These are phyloP conservation scores for Synanceia verrucosa DNA, from an alignment of 2,797 vertebrate genomes.

Conservation along the genomic window DNA sequence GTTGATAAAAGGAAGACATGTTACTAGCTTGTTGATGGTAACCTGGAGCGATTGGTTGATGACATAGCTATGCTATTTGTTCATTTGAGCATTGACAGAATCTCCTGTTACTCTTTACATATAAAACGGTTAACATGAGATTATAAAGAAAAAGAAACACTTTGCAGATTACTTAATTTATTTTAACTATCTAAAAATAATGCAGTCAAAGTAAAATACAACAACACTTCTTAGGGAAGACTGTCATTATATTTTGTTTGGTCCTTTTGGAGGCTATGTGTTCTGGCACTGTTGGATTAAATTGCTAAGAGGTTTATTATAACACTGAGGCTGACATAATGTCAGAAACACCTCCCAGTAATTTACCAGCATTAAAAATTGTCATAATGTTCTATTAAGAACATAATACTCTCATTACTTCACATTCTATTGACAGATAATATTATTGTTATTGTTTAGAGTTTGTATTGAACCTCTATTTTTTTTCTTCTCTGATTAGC, in stretches of 20 bases:
- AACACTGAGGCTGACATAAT: background rate
- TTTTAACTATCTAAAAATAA: background rate
- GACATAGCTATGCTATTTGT: background rate
- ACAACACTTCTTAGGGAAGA: background rate
- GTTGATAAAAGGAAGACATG: background rate
- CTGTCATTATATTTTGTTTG: background rate
- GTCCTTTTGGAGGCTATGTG: background rate
- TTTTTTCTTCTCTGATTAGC: constrained; percentile 21
- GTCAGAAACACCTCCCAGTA: background rate
- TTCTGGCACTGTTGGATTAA: background rate
- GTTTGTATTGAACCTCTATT: constrained; percentile 3
- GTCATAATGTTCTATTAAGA: too few relatives aligned
- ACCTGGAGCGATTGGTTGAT: background rate
- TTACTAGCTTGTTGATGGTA: background rate
- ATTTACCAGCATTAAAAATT: background rate
- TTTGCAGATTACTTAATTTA: background rate
- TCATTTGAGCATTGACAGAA: background rate
- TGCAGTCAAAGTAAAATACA: too few relatives aligned
- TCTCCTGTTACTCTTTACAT: background rate
- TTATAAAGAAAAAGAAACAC: background rate
- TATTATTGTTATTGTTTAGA: background rate
- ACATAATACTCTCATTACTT: too few relatives aligned
- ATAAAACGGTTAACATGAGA: background rate
- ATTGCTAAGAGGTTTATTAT: background rate
- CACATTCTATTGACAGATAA: background rate